Percentiles rank a stretch among this genome's conserved stretches.
Conservation (phyloP, 2,888 invertebrate genomes). For the Idaea dimidiata region DNA sequence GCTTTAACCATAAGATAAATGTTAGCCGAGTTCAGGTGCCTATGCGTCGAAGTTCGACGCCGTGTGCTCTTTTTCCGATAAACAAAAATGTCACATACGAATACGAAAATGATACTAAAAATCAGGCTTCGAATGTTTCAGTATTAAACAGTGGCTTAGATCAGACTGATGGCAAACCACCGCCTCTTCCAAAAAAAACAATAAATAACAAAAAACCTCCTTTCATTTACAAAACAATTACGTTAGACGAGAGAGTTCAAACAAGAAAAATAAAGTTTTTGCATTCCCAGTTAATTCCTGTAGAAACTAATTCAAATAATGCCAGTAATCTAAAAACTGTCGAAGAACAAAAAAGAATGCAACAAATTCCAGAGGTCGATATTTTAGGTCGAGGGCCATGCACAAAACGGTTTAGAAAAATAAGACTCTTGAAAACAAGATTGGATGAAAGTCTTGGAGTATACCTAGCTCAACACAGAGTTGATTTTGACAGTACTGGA, state of each 20-base stretch:
- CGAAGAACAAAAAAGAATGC: conserved; percentile 53
- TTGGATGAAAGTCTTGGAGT: conserved; percentile 86
- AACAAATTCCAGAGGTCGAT: conserved; percentile 56
- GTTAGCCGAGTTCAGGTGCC: conserved; percentile 66
- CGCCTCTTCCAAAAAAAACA: conserved; percentile 73
- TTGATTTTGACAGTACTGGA: conserved; percentile 73
- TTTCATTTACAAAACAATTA: conserved; percentile 70
- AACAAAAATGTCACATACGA: conserved; percentile 60
- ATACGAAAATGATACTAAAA: conserved; percentile 54
- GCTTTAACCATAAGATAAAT: conserved; percentile 72
- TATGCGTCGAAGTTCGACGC: conserved; percentile 70
- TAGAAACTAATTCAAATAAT: conserved; percentile 57
- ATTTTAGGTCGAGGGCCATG: conserved; percentile 81
- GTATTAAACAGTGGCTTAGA: conserved; percentile 45
- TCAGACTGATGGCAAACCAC: conserved; percentile 66
- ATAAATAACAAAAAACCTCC: conserved; percentile 66
- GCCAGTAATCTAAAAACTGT: conserved; percentile 45
- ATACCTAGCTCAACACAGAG: conserved; percentile 84
- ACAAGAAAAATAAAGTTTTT: conserved; percentile 75
- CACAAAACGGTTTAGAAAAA: conserved; percentile 82
- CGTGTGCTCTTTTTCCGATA: conserved; percentile 69
- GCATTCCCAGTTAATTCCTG: conserved; percentile 65
- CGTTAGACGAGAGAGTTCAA: conserved; percentile 73
- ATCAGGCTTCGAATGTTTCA: conserved; percentile 41
- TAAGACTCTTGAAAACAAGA: conserved; percentile 84